Base-by-base conservation (phyloP, 1,140 invertebrate genomes). In the Leptinotarsa texana region DNA sequence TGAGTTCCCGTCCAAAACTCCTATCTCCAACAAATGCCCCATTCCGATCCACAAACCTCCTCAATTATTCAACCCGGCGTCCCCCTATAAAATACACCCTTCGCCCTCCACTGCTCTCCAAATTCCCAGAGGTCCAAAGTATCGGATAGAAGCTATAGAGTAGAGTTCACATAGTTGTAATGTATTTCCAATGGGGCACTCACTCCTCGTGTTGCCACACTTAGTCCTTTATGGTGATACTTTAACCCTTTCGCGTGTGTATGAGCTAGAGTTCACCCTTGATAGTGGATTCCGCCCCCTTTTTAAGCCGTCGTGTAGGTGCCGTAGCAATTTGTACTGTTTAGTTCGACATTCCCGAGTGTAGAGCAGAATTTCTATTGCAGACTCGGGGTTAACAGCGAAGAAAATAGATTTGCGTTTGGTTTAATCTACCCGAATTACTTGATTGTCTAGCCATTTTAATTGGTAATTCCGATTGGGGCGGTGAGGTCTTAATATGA, bases 211-310 rank as follows among this genome's bases (percentile, higher is more conserved):
- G 27, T 67, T 42, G 67, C 67, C 18, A 42, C 42, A 48, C 67
- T 69, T 70, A 27, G 69, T 22, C 69, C 69, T 70, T 57, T 70
- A 70, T 27, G 69, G 69, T 57, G 21, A 70, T 70, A 70, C 47
- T 70, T 47, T 70, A 70, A 70, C 69, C 69, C 69, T 70, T 70
- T 70, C 49, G 42, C 66, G 33, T 68, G 33, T 33, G 49, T 51
- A 70, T 24, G 69, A 49, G 47, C 49, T 17, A 27, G 22, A 70
- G 21, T 57, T 61, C 67, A 70, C 69, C 69, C 69, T 27, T 68
- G 21, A 49, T 22, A 42, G 49, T 48, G 8, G 24, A 61, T 70
- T 70, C 49, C 49, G 27, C 69, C 21, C 69, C 69, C 48, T 70
- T 68, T 68, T 68, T 68, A 68, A 68, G 66, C 69, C 69, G 24